Evolutionary conservation across 2,888 invertebrate species (phyloP), one percentile per base, ranked within the genome.

Genomic region (Sminthurinus aureus): DNA sequence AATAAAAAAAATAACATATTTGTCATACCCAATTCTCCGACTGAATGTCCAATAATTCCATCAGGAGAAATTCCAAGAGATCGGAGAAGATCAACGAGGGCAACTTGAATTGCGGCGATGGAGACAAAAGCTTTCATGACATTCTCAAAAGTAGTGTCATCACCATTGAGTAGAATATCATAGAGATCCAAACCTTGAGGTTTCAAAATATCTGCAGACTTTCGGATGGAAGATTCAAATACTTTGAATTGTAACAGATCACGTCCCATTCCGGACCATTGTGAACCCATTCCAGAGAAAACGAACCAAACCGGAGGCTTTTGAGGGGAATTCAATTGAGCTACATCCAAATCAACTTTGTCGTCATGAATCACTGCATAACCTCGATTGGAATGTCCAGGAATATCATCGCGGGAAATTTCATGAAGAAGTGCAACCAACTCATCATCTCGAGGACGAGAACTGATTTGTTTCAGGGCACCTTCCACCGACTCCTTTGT

Each of bases 211-310:
- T 94, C 94, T 9, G 96, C 94, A 87, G 95, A 94, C 85, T 93
- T 93, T 87, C 93, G 92, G 87, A 99, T 93, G 84, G 96, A 95
- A 82, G 93, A 92, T 86, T 93, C 94, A 91, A 98, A 98, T 0
- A 92, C 91, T 81, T 96, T 96, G 86, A 99, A 92, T 85, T 92
- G 91, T 94, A 98, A 94, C 87, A 99, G 92, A 84, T 94, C 93
- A 89, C 94, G 94, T 3, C 82, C 83, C 83, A 84, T 85, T 89
- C 96, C 97, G 77, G 95, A 93, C 98, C 98, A 99, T 91, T 99
- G 99, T 71, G 96, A 95, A 18, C 99, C 99, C 99, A 99, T 99
- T 84, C 99, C 99, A 75, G 98, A 95, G 91, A 97, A 99, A 86
- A 99, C 93, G 91, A 94, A 99, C 96, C 98, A 99, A 82, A 98